phyloP scores from a whole-genome alignment of 2,797 vertebrate species.

The Apogon talboti region DNA sequence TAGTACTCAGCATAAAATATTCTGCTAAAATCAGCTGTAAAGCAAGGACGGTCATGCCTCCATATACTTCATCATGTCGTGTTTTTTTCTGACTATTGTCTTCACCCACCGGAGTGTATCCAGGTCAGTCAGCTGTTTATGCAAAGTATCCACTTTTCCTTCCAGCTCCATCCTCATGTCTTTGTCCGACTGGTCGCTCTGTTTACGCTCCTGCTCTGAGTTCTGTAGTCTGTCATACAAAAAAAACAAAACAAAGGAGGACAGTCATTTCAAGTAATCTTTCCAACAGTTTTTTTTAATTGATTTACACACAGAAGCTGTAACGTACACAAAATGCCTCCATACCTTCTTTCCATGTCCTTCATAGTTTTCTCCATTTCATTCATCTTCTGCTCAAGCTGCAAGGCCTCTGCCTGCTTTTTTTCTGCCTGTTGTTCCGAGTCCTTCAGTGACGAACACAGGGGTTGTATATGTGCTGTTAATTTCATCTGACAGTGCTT shows the following conservation, averaged over 20 bases:
- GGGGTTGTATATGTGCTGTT: not conserved
- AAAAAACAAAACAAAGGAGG: not conserved
- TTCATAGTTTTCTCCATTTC: slow-evolving; percentile 89
- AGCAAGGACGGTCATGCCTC: no score
- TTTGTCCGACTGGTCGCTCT: slow-evolving; percentile 85
- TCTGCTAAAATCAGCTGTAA: no score
- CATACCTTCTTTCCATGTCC: slow-evolving; percentile 88
- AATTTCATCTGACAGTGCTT: no score
- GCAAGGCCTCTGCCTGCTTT: slow-evolving; percentile 87
- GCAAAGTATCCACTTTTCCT: slow-evolving; percentile 81
- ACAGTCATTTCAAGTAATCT: not conserved
- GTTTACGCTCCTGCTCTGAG: slow-evolving; percentile 84
- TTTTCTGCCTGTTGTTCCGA: slow-evolving; percentile 86
- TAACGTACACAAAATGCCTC: not conserved
- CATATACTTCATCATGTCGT: no score
- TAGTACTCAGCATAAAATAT: no score
- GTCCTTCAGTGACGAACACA: slow-evolving; percentile 77
- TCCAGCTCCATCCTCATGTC: slow-evolving; percentile 88
- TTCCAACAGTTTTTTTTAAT: no score
- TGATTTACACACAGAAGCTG: not conserved
- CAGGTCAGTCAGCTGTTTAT: slow-evolving; percentile 89
- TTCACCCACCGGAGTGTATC: slow-evolving; percentile 86
- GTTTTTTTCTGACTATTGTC: not conserved
- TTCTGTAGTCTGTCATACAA: slow-evolving; percentile 83
- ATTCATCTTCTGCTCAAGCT: slow-evolving; percentile 89